These are phyloP conservation scores for Galleria mellonella DNA, from an alignment of 1,140 invertebrate species.

Conservation along the genomic window DNA sequence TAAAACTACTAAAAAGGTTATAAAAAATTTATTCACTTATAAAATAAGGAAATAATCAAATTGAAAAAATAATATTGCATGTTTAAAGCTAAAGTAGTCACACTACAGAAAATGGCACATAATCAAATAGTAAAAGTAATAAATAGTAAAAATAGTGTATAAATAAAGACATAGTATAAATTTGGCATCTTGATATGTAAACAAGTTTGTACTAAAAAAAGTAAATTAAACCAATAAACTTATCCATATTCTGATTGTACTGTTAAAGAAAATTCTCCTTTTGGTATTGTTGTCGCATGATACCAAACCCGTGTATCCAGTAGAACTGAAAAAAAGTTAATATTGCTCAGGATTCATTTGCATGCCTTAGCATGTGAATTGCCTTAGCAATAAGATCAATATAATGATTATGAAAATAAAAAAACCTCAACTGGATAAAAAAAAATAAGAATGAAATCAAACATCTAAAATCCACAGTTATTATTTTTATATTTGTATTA, in stretches of 20 bases:
- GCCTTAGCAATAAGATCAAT: no score
- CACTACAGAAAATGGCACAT: constrained; percentile 38
- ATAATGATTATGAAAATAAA: no score
- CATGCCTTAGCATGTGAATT: no score
- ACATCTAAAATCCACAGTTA: no score
- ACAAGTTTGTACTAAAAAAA: constrained; percentile 42
- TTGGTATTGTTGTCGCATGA: constrained; percentile 89
- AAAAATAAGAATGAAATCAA: no score
- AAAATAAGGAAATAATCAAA: constrained; percentile 9
- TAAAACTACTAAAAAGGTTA: no score
- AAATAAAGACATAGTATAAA: constrained; percentile 38
- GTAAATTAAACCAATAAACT: constrained; percentile 19
- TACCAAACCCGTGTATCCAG: constrained; percentile 96
- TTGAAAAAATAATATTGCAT: constrained; percentile 22
- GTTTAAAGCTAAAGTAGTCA: constrained; percentile 32
- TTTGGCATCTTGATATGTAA: constrained; percentile 64
- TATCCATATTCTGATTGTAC: constrained; percentile 95
- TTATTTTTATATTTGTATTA: no score
- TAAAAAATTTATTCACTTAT: constrained; percentile 7
- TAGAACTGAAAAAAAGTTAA: constrained; percentile 76
- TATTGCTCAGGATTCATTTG: no score
- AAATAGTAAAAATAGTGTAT: constrained; percentile 39
- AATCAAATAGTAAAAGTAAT: constrained; percentile 23
- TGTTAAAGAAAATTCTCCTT: constrained; percentile 90
- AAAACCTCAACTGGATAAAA: no score